Base-by-base conservation (phyloP, 2,113 vertebrate species). In the Ctenodactylus gundi region DNA sequence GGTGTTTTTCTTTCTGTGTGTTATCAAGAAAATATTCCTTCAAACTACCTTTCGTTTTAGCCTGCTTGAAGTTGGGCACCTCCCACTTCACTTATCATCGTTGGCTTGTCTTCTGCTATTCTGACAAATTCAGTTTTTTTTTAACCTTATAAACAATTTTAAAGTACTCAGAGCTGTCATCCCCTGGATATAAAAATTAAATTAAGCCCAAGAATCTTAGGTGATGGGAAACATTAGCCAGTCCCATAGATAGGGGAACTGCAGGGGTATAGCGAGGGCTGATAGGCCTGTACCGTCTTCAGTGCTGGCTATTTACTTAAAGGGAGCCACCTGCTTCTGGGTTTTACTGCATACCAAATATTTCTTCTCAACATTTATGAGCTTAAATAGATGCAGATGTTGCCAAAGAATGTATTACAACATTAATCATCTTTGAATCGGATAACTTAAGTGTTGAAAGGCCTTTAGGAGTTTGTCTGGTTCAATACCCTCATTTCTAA, bases 321-420 rank as follows among this genome's bases (percentile, higher is more conserved):
- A 88, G 94, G 92, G 91, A 93, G 96, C 96, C 97, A 95, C 96
- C 95, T 96, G 88, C 94, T 97, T 97, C 96, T 93, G 95, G 94
- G 67, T 91, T 88, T 95, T 85, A 90, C 88, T 68, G 70, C 96
- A 97, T 96, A 97, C 94, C 94, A 96, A 97, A 93, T 95, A 96
- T 96, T 96, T 97, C 97, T 96, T 94, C 88, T 94, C 77, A 96
- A 93, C 90, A 68, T 97, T 94, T 97, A 96, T 96, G 93, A 94
- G 75, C 67, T 97, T 97, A 97, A 97, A 97, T 94, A 97, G 93
- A 97, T 95, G 85, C 97, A 97, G 97, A 97, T 97, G 96, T 97
- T 96, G 96, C 94, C 92, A 94, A 78, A 95, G 97, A 95, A 96
- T 95, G 93, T 78, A 94, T 83, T 93, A 51, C 90, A 83, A 88